Conservation (phyloP, 2,888 invertebrate species). For the Cybosia mesomella region DNA sequence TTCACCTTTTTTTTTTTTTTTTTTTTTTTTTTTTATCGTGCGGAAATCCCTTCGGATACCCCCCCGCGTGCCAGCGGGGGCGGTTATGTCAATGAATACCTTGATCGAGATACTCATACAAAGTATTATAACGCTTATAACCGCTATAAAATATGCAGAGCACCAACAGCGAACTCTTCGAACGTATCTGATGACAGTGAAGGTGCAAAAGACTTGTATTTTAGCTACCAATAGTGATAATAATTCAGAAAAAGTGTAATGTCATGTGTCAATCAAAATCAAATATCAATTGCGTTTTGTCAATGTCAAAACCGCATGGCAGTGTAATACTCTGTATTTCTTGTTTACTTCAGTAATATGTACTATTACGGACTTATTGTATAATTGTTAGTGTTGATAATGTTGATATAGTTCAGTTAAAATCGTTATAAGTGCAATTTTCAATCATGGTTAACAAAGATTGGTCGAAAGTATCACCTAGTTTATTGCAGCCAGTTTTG, state of each 20-base stretch:
- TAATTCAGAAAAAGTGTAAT: background rate
- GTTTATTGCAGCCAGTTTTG: conserved; percentile 82
- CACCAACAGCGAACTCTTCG: background rate
- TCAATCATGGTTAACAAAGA: conserved; percentile 77
- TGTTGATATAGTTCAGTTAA: background rate
- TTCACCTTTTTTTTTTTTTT: too few species aligned
- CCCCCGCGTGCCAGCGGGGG: too few species aligned
- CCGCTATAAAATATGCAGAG: too few species aligned
- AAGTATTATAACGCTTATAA: too few species aligned
- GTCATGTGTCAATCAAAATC: background rate
- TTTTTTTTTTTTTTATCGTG: too few species aligned
- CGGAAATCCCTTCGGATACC: too few species aligned
- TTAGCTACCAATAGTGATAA: too few species aligned
- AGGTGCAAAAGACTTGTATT: background rate
- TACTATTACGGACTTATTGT: background rate
- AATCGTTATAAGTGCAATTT: background rate
- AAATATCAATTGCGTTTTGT: background rate
- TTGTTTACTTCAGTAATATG: background rate
- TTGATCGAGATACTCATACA: too few species aligned
- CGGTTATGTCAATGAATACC: too few species aligned
- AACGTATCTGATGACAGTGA: background rate
- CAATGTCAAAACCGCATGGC: conserved; percentile 4
- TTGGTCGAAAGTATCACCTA: conserved; percentile 76
- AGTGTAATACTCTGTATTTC: background rate
- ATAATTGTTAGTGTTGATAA: background rate